Evolutionary conservation across 2,888 invertebrate genomes (phyloP).

Genomic region (Artemia sinica): DNA sequence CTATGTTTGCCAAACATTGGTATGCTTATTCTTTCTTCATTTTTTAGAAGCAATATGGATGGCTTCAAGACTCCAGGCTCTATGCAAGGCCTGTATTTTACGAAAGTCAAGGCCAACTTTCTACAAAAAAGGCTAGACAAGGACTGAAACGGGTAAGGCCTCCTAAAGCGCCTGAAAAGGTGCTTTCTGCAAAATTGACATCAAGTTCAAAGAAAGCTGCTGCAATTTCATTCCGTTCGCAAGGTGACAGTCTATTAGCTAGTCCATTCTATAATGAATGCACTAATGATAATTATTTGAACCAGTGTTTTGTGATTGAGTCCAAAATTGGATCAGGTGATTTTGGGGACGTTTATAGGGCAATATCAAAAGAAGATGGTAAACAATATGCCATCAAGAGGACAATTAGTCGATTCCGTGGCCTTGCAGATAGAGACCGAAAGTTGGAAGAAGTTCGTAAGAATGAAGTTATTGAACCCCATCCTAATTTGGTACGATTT

Average conservation of each 20-base stretch:
- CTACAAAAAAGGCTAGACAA: conserved; percentile 9
- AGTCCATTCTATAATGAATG: conserved; percentile 31
- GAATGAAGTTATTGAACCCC: conserved; percentile 47
- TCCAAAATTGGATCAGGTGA: conserved; percentile 51
- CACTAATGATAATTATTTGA: conserved; percentile 41
- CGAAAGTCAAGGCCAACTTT: neutral
- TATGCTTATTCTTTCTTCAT: too few species aligned
- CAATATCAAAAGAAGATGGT: conserved; percentile 45
- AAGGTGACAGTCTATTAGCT: neutral
- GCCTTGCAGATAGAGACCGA: conserved; percentile 40
- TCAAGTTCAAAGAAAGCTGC: neutral
- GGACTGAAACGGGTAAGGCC: conserved; percentile 1
- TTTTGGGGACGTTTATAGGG: conserved; percentile 55
- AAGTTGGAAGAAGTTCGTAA: conserved; percentile 48
- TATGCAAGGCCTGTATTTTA: conserved; percentile 1
- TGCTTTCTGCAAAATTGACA: neutral
- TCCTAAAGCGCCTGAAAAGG: neutral
- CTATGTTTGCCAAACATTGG: too few species aligned
- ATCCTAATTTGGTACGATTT: conserved; percentile 48
- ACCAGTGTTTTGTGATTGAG: conserved; percentile 46
- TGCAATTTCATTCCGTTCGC: neutral
- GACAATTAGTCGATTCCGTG: conserved; percentile 42
- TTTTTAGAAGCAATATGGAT: neutral
- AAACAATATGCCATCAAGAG: conserved; percentile 51
- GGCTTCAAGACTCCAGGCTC: conserved; percentile 11